Percentiles rank a stretch among this genome's conserved stretches.
Conservation (phyloP, 1,140 invertebrate species). For the Helicoverpa armigera region DNA sequence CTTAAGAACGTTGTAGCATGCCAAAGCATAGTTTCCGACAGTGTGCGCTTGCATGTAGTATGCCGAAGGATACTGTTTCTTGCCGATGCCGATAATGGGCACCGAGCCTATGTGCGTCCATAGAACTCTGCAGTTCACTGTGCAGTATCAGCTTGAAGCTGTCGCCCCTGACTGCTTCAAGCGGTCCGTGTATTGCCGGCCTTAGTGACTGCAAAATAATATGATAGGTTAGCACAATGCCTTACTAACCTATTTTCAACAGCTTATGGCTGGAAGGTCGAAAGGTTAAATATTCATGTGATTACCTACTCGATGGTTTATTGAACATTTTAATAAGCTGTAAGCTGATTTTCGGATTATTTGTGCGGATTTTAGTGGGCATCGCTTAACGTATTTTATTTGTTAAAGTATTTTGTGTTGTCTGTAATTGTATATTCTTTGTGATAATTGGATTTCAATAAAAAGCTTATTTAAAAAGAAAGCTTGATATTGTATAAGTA, state of each 20-base stretch:
- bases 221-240: slow-evolving; percentile 20
- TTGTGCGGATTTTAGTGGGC: too few species aligned
- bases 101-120: too few species aligned
- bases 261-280: not conserved
- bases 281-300: not conserved
- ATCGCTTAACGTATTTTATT: too few species aligned
- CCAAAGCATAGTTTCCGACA: slow-evolving; percentile 7
- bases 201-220: slow-evolving; percentile 8
- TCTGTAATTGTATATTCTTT: too few species aligned
- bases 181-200: too few species aligned
- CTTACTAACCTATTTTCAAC: not conserved
- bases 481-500: too few species aligned
- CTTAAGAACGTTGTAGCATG: not conserved
- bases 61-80: not conserved
- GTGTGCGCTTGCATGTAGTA: not conserved
- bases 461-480: too few species aligned
- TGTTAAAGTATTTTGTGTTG: too few species aligned
- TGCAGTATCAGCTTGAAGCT: too few species aligned
- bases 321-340: not conserved
- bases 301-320: not conserved
- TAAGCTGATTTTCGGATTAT: not conserved
- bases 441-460: too few species aligned
- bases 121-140: too few species aligned
- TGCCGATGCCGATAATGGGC: not conserved
- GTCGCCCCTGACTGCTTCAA: too few species aligned